phyloP scores from a whole-genome alignment of 2,113 vertebrate species.

The Percopsis transmontana region DNA sequence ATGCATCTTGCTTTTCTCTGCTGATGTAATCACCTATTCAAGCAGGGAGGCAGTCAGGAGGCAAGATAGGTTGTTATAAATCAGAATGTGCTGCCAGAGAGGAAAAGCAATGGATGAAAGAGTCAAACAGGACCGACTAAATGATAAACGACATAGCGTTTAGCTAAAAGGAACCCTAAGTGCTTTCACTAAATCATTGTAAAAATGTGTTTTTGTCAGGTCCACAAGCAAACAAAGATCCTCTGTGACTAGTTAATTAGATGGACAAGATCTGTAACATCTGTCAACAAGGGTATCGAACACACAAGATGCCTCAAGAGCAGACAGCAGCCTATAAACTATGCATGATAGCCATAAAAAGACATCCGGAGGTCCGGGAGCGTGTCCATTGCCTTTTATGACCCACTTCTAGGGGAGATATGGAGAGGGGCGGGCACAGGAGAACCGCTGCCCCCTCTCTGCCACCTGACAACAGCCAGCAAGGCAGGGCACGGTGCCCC shows the following conservation, averaged over 20 bases:
- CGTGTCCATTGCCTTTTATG: conserved; percentile 45
- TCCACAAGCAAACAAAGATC: conserved; percentile 32
- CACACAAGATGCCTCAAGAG: conserved; percentile 40
- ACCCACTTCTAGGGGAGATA: conserved; percentile 38
- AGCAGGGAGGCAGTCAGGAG: conserved; percentile 19
- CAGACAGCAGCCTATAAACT: conserved; percentile 43
- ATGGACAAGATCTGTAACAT: conserved; percentile 45
- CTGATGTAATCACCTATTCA: conserved; percentile 23
- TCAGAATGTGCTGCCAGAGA: neutral
- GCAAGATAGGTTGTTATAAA: conserved; percentile 29
- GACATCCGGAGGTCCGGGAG: conserved; percentile 42
- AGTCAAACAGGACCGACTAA: too few relatives aligned
- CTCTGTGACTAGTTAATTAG: conserved; percentile 46
- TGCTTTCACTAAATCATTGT: neutral
- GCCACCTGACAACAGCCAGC: conserved; percentile 18
- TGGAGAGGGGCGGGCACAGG: conserved; percentile 31
- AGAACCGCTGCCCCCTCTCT: conserved; percentile 43
- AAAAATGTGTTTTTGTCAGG: conserved; percentile 4
- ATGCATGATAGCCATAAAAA: conserved; percentile 59
- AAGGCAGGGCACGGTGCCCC: too few relatives aligned
- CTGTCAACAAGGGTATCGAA: conserved; percentile 60
- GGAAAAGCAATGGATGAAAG: neutral
- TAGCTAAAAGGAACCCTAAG: neutral
- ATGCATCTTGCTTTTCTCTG: conserved; percentile 30
- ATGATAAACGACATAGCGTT: neutral